Base-by-base conservation (phyloP, 2,888 invertebrate species). In the Drosophila quinaria region DNA sequence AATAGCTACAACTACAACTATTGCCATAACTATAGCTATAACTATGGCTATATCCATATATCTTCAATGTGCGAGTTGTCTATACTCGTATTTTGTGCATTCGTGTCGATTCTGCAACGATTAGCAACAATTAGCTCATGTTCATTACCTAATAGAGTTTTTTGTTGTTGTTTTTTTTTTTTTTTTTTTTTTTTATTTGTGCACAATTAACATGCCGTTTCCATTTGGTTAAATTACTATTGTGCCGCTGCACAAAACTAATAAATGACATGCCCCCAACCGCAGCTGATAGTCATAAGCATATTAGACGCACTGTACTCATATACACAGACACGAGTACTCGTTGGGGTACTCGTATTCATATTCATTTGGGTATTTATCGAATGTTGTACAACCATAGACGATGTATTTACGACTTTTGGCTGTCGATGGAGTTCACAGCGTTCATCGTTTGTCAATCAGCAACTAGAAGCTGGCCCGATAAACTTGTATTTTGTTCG, bases 81-180 rank as follows among this genome's bases (percentile, higher is more conserved):
- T 65, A 47, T 63, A 55, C 31, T 22, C 17, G 22, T 50, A 31
- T 60, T 64, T 47, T 64, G 63, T 70, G 60, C 56, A 66, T 77
- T 77, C 73, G 83, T 87, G 88, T 75, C 74, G 81, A 82, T 85
- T 85, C 81, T 81, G 76, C 76, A 70, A 62, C 84, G 86, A 88
- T 88, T 86, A 86, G 80, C 86, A 86, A 80, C 88, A 86, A 86
- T 86, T 86, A 88, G 65, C 64, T 68, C 66, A 74, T 60, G 63
- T 84, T 80, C 86, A 87, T 87, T 86, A 69, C 83, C 81, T 83
- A 85, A 87, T 85, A 65, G 81, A 73, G 65, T 76, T 82, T 70
- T 78, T 50, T 50, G n/a, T 55, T 61, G 31, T 39, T 63, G 13
- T 41, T 9, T 15, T 29, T 51, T 47, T 9, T 10, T 29, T 51